Conservation (phyloP, 2,888 invertebrate genomes). For the Arenicola marina region DNA sequence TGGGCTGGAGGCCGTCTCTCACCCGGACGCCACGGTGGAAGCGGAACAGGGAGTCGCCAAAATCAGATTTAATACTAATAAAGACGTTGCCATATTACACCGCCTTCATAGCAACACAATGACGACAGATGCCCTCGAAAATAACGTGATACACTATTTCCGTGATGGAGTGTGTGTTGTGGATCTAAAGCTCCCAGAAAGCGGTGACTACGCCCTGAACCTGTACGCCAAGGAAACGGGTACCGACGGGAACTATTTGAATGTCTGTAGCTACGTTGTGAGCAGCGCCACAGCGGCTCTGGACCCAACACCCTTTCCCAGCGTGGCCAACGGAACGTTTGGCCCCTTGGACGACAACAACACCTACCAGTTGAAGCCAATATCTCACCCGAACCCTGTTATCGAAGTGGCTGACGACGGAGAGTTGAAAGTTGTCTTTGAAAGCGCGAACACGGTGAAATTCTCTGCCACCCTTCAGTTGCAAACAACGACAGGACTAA, state of each 20-base stretch:
- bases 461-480: not conserved
- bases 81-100: not conserved
- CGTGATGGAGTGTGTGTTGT: not conserved
- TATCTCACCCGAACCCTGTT: not conserved
- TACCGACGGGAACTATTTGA: not conserved
- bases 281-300: not conserved
- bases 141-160: not conserved
- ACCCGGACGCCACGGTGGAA: not conserved
- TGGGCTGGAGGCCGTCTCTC: not conserved
- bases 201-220: conserved; percentile 3
- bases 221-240: not conserved
- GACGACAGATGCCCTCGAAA: not conserved
- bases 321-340: not conserved
- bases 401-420: not conserved
- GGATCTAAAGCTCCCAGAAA: not conserved
- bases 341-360: not conserved
- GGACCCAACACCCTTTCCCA: not conserved
- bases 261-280: conserved; percentile 4
- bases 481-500: not conserved
- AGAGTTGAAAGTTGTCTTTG: not conserved
- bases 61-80: not conserved
- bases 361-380: not conserved
- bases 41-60: not conserved
- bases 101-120: not conserved
- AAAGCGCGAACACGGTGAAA: not conserved